Conservation (phyloP, 2,797 vertebrate genomes). For the Neoniphon sammara region DNA sequence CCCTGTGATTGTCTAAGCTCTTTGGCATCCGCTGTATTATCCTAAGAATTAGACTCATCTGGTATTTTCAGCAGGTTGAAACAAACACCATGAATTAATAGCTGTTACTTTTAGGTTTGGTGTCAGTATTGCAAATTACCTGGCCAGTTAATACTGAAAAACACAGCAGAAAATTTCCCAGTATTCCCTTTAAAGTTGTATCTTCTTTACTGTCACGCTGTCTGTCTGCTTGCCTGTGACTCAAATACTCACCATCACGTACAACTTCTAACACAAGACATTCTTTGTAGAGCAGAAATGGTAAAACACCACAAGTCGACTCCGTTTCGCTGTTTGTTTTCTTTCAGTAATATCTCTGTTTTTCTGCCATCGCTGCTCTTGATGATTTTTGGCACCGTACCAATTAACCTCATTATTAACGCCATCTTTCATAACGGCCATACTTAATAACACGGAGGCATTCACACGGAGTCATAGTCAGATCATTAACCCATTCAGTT, state of each 20-base stretch:
- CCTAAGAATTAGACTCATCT: neutral
- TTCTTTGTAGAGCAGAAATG: neutral
- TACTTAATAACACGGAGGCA: neutral
- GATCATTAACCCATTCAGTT: conserved; percentile 5
- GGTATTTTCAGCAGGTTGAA: neutral
- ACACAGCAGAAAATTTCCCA: neutral
- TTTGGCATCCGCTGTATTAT: neutral
- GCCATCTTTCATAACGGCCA: conserved; percentile 10
- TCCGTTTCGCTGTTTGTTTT: conserved; percentile 11
- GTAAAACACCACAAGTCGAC: neutral
- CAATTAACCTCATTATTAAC: conserved; percentile 27
- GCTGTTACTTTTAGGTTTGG: neutral
- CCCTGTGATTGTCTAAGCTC: neutral
- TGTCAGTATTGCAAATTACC: too few relatives aligned
- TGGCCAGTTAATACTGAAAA: neutral
- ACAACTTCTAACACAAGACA: neutral
- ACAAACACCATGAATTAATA: neutral
- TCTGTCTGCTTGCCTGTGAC: neutral
- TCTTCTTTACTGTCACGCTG: neutral
- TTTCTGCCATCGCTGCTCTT: neutral
- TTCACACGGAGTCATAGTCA: neutral
- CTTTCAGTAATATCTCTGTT: conserved; percentile 8
- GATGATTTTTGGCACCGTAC: neutral
- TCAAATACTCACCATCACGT: neutral
- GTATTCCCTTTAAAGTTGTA: neutral